A percentile compares a stretch with the other conserved stretches of the same genome.
These are phyloP conservation scores for Phaethon lepturus DNA, from an alignment of 2,113 vertebrate genomes.

Conservation along the genomic window DNA sequence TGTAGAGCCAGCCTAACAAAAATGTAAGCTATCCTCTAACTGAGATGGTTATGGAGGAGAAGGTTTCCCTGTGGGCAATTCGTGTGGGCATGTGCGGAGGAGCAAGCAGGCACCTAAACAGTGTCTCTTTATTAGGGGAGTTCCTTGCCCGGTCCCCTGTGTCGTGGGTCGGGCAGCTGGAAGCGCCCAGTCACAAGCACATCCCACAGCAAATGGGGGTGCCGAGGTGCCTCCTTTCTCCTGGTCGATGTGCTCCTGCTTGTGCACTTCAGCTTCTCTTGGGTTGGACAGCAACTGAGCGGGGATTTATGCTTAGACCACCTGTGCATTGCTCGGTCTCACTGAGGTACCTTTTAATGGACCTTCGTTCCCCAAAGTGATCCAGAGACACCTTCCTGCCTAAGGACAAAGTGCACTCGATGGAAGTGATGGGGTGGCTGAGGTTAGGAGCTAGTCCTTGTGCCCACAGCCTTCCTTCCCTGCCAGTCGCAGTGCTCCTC, in stretches of 20 bases:
- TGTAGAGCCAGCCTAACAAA: constrained; percentile 7
- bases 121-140: not conserved
- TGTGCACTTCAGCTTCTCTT: not conserved
- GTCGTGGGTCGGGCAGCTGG: not conserved
- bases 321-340: not conserved
- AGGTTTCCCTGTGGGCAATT: not conserved
- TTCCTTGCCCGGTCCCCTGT: not conserved
- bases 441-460: not conserved
- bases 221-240: not conserved
- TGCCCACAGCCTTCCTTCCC: not conserved
- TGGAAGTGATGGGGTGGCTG: not conserved
- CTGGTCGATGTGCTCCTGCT: not conserved
- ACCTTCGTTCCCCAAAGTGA: not conserved
- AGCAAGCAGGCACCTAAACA: not conserved
- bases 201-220: not conserved
- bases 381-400: not conserved
- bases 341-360: not conserved
- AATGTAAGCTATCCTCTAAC: constrained; percentile 3
- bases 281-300: not conserved
- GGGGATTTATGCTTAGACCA: not conserved
- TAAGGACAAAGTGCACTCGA: not conserved
- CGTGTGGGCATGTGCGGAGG: not conserved
- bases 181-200: not conserved
- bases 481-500: fast-evolving
- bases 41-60: not conserved